Percentiles rank a stretch among this genome's conserved stretches.
phyloP scores from a whole-genome alignment of 2,113 vertebrate species.

The Forbesichthys papilliferus region DNA sequence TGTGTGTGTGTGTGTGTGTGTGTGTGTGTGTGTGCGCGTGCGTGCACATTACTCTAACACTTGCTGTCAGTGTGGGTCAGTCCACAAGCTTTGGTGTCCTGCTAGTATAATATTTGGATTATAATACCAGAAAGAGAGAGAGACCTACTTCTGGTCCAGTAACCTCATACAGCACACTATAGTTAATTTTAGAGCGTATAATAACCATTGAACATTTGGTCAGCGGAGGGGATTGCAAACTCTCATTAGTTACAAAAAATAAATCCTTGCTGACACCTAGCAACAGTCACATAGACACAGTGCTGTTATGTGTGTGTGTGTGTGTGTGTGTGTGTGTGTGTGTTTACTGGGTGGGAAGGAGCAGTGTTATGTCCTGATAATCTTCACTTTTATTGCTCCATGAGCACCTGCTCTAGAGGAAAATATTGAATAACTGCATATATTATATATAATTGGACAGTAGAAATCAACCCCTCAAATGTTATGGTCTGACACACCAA shows the following conservation, averaged over 20 bases:
- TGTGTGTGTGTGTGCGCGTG: background rate
- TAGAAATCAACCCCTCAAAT: no score
- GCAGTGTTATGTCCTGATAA: no score
- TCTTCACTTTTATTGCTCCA: no score
- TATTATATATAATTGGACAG: no score
- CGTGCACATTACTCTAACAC: background rate
- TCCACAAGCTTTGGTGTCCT: background rate
- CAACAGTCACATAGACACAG: background rate
- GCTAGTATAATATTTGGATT: background rate
- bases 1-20: background rate
- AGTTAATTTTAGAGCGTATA: background rate
- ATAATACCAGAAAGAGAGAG: background rate
- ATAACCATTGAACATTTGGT: background rate
- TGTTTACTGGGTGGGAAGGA: background rate
- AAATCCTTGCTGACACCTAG: slow-evolving; percentile 9
- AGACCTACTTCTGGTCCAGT: background rate
- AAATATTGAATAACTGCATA: no score
- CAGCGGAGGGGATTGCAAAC: background rate
- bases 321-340: slow-evolving; percentile 8
- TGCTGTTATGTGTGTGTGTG: background rate
- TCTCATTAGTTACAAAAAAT: background rate
- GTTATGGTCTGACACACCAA: no score
- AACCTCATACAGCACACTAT: background rate
- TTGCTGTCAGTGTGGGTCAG: background rate
- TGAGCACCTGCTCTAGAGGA: no score